phyloP scores from a whole-genome alignment of 2,888 invertebrate genomes.

The Andrena dorsata region DNA sequence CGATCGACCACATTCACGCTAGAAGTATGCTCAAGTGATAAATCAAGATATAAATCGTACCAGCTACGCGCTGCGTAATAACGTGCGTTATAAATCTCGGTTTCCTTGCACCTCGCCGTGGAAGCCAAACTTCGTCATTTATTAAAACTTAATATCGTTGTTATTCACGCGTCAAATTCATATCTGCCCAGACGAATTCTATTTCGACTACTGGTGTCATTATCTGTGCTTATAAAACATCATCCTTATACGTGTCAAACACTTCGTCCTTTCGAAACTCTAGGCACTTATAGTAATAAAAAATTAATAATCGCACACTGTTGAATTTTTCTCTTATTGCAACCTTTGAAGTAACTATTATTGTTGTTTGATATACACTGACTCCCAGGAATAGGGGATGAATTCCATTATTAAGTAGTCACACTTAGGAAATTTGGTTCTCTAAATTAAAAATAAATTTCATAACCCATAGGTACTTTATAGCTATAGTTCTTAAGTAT shows the following conservation, averaged over 20 bases:
- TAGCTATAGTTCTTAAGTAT: too few species aligned
- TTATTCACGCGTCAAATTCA: background rate
- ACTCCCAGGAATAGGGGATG: too few species aligned
- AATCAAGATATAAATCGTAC: conserved; percentile 37
- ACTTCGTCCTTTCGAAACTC: background rate
- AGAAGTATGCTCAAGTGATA: conserved; percentile 24
- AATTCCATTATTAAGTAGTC: too few species aligned
- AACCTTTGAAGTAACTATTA: too few species aligned
- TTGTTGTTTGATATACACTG: too few species aligned
- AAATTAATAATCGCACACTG: too few species aligned
- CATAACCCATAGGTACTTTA: too few species aligned
- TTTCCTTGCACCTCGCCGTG: background rate
- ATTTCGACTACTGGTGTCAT: background rate
- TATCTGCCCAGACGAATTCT: background rate
- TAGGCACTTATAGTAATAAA: too few species aligned
- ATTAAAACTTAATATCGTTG: background rate
- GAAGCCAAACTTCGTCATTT: background rate
- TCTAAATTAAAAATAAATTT: too few species aligned
- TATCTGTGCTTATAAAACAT: background rate
- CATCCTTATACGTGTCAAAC: background rate
- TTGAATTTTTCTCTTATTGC: too few species aligned
- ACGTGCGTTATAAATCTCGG: conserved; percentile 18
- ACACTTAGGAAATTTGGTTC: too few species aligned
- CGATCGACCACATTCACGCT: conserved; percentile 17
- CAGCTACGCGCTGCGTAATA: conserved; percentile 19